Base-by-base conservation (phyloP, 2,113 vertebrate species). In the Hystrix cristata region DNA sequence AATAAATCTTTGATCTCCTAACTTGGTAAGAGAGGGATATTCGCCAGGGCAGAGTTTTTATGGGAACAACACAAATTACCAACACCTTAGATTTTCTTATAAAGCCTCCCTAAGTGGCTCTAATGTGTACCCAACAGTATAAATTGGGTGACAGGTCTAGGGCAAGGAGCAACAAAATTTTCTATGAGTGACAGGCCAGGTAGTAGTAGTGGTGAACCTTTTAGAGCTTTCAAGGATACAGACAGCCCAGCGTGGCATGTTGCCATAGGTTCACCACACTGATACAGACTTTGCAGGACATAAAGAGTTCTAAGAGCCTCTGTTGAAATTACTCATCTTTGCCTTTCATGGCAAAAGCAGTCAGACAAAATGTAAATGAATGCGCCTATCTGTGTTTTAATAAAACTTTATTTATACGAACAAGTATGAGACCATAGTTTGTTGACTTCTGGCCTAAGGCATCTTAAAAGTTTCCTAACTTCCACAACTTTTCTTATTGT, bases 381-480 rank as follows among this genome's bases (percentile, higher is more conserved):
- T 23, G 80, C 46, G 3, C 69, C 29, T 53, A 34, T 46, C 29
- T 53, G 43, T 46, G 60, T 91, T 84, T 31, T 12, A 59, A 7
- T 80, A 86, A 81, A 93, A 95, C 51, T 89, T 78, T 27, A 92
- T 34, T 23, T 59, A 55, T n/a, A 53, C 12, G 71, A 89, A 27
- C 21, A 21, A 59, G 16, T 38, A 55, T 65, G 15, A 48, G 62
- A 31, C 21, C 27, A 7, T 57, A 81, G 48, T 80, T 89, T 82
- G 62, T 78, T 55, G 13, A 59, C 21, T 67, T 19, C 29, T 85
- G 15, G 48, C 67, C 59, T 67, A 51, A 72, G 34, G 51, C 48
- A 55, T 74, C 64, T 79, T 90, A 76, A 89, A 46, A 76, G 29
- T 87, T 95, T 87, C 43, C 60, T 92, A 83, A 79, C 25, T 62